Percentiles rank a stretch among this genome's conserved stretches.
These are phyloP conservation scores for Argya squamiceps DNA, from an alignment of 2,797 vertebrate genomes.

Conservation along the genomic window DNA sequence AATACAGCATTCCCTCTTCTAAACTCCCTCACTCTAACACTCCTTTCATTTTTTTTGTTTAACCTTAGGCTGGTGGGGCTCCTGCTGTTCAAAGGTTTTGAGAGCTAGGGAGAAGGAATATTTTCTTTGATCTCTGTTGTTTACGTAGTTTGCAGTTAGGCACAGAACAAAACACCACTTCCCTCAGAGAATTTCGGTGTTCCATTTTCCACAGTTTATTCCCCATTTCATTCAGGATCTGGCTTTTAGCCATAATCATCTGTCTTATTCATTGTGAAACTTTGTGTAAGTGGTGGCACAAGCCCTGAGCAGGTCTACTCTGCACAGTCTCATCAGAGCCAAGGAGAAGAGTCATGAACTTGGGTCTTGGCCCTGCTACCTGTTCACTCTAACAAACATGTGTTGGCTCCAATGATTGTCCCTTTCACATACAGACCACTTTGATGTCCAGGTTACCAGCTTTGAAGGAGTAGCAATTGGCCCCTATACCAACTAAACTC, in stretches of 20 bases:
- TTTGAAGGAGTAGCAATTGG: neutral
- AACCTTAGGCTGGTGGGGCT: neutral
- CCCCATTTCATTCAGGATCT: neutral
- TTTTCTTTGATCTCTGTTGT: neutral
- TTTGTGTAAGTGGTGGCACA: neutral
- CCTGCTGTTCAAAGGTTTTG: neutral
- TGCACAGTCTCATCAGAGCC: neutral
- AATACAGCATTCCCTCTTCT: neutral
- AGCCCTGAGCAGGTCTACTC: neutral
- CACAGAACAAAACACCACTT: neutral
- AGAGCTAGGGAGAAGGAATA: neutral
- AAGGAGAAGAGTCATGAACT: neutral
- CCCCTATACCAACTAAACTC: neutral
- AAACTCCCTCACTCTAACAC: neutral
- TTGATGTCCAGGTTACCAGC: neutral
- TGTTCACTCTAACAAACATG: neutral
- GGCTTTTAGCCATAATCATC: neutral
- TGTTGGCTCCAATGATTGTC: rapidly evolving
- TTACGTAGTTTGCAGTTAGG: neutral
- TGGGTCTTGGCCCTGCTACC: neutral
- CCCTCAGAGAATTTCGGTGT: neutral
- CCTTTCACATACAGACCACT: neutral
- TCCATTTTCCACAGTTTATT: neutral
- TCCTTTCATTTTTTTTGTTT: neutral
- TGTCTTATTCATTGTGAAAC: neutral